Evolutionary conservation across 2,797 vertebrate genomes (phyloP).

Genomic region (Macropus fuliginosus): DNA sequence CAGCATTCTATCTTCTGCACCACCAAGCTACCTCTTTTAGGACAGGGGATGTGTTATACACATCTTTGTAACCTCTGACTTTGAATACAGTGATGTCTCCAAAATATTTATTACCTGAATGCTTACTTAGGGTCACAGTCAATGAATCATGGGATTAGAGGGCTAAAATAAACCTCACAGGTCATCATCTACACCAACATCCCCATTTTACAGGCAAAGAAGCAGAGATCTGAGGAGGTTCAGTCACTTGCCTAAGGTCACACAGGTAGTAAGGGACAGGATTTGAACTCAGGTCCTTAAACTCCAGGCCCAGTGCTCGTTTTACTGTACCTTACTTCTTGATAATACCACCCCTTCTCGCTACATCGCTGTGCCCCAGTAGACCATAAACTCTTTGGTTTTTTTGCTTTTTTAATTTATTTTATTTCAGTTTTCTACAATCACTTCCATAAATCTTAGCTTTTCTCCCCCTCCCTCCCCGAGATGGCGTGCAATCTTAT

Average conservation of each 20-base stretch:
- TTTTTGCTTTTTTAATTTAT: no score
- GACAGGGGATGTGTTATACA: background rate
- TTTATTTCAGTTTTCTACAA: no score
- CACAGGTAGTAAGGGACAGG: background rate
- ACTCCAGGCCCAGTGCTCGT: background rate
- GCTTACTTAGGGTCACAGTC: background rate
- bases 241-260: background rate
- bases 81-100: background rate
- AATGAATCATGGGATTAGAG: background rate
- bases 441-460: no score
- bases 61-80: background rate
- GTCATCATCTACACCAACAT: background rate
- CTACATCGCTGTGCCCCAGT: background rate
- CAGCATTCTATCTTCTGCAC: background rate
- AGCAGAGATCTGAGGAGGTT: background rate
- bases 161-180: background rate
- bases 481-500: no score
- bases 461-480: no score
- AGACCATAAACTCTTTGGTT: background rate
- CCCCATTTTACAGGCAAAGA: background rate
- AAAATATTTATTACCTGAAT: background rate
- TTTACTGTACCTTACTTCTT: background rate
- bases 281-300: background rate
- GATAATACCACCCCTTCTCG: background rate
- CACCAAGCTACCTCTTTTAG: background rate